Evolutionary conservation across 2,113 vertebrate species (phyloP).

Genomic region (Callaeas wilsoni): DNA sequence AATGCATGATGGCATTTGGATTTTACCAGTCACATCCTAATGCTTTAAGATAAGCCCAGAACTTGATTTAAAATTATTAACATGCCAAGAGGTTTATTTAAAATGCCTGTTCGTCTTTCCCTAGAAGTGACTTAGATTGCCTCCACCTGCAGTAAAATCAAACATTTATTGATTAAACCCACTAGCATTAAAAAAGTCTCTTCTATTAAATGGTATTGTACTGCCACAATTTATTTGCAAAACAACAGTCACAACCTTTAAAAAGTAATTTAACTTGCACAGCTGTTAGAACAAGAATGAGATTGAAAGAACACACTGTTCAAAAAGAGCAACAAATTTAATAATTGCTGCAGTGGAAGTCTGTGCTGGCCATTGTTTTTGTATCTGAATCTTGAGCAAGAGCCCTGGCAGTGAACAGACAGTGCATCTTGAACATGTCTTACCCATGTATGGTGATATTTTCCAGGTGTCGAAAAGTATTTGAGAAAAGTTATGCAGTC

Average conservation of each 20-base stretch:
- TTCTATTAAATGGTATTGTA: background rate
- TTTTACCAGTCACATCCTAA: background rate
- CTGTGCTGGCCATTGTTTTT: background rate
- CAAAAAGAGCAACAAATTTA: background rate
- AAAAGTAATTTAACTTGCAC: background rate
- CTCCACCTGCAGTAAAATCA: background rate
- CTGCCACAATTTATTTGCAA: background rate
- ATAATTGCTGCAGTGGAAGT: background rate
- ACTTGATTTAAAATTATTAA: background rate
- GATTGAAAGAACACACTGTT: background rate
- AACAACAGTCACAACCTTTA: background rate
- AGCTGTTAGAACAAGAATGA: background rate
- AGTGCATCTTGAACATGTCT: background rate
- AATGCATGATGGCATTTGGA: background rate
- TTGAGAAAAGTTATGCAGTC: background rate
- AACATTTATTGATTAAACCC: background rate
- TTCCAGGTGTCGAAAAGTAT: conserved; percentile 14
- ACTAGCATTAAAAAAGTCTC: background rate
- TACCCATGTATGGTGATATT: conserved; percentile 13
- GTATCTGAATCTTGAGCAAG: background rate
- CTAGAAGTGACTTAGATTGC: background rate
- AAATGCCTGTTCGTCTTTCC: background rate
- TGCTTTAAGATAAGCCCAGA: background rate
- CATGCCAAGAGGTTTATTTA: background rate
- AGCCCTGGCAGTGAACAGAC: background rate